Conservation (phyloP, 2,888 invertebrate genomes). For the Epicampocera succincta region DNA sequence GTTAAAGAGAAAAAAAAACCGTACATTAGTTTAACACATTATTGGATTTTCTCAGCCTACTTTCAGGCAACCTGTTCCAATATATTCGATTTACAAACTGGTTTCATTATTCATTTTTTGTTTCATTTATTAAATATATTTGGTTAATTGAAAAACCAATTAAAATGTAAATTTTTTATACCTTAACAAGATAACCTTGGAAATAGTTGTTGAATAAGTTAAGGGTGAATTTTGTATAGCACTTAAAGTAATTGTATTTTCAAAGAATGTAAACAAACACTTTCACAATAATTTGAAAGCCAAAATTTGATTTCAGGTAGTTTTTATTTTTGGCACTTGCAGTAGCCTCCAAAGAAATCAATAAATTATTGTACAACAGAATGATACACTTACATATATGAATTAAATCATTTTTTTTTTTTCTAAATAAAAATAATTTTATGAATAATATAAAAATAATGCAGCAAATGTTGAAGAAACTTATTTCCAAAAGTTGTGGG, state of each 20-base stretch:
- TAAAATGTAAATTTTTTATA: background rate
- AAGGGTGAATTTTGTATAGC: slow-evolving; percentile 3
- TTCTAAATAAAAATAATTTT: too few relatives aligned
- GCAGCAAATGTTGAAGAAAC: too few relatives aligned
- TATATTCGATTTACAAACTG: too few relatives aligned
- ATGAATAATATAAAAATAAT: too few relatives aligned
- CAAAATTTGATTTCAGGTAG: slow-evolving; percentile 18
- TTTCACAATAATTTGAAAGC: background rate
- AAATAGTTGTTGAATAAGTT: slow-evolving; percentile 13
- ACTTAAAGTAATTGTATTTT: slow-evolving; percentile 52
- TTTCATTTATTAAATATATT: too few relatives aligned
- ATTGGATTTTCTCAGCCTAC: background rate
- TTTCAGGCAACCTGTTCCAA: too few relatives aligned
- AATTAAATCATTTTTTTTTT: background rate
- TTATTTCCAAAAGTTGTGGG: too few relatives aligned
- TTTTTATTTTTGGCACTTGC: background rate
- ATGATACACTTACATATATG: background rate
- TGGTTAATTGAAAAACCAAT: background rate
- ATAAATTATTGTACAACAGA: slow-evolving; percentile 5
- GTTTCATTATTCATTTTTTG: too few relatives aligned
- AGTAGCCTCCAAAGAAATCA: slow-evolving; percentile 28
- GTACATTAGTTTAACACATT: too few relatives aligned
- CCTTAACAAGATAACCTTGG: slow-evolving; percentile 27
- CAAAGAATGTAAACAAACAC: slow-evolving; percentile 29
- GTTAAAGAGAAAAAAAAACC: too few relatives aligned